phyloP scores from a whole-genome alignment of 2,888 invertebrate genomes.

The Heliothis peltigera region DNA sequence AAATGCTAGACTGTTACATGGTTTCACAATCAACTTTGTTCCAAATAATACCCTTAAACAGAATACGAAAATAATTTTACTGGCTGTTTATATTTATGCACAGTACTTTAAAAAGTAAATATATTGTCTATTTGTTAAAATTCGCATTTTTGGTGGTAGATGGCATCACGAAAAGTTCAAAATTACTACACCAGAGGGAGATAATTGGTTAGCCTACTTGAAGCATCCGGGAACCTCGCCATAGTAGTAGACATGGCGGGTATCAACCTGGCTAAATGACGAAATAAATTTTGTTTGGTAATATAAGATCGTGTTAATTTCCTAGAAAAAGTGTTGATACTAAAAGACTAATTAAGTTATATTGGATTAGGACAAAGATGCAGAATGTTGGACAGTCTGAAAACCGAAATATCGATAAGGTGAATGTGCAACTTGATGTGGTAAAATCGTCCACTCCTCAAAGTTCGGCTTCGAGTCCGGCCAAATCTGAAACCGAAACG shows the following conservation, averaged over 20 bases:
- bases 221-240: slow-evolving; percentile 93
- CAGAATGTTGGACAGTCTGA: slow-evolving; percentile 97
- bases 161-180: slow-evolving; percentile 81
- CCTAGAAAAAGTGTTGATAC: slow-evolving; percentile 88
- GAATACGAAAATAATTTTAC: background rate
- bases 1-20: background rate
- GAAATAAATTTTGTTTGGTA: slow-evolving; percentile 90
- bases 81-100: slow-evolving; percentile 25
- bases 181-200: slow-evolving; percentile 84
- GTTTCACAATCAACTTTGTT: background rate
- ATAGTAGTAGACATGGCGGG: slow-evolving; percentile 95
- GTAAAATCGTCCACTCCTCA: slow-evolving; percentile 95
- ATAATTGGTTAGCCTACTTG: slow-evolving; percentile 89
- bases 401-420: slow-evolving; percentile 95
- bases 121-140: slow-evolving; percentile 59
- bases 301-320: slow-evolving; percentile 89
- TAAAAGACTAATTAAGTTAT: slow-evolving; percentile 89
- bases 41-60: background rate
- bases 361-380: slow-evolving; percentile 94
- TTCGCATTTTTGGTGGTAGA: slow-evolving; percentile 78
- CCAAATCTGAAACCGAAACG: slow-evolving; percentile 96
- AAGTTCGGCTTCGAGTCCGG: slow-evolving; percentile 95
- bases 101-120: slow-evolving; percentile 25
- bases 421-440: slow-evolving; percentile 93
- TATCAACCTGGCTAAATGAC: slow-evolving; percentile 92